Percentiles rank a stretch among this genome's conserved stretches.
phyloP scores from a whole-genome alignment of 2,797 vertebrate species.

The Pseudopleuronectes americanus region DNA sequence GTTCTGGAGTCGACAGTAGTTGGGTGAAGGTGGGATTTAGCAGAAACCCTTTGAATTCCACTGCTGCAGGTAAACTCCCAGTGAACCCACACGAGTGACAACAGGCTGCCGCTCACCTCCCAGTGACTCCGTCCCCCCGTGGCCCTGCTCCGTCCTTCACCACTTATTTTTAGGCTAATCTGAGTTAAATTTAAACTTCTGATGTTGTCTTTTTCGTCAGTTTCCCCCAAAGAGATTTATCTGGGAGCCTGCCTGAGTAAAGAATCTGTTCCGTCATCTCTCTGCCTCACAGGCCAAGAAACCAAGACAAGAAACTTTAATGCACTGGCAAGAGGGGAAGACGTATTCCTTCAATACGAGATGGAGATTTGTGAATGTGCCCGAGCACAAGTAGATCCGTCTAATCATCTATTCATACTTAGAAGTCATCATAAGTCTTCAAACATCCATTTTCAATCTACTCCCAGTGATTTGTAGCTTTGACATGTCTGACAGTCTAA shows the following conservation, averaged over 20 bases:
- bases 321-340: no score
- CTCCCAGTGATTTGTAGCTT: constrained; percentile 4
- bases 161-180: no score
- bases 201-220: no score
- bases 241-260: no score
- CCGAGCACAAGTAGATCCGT: constrained; percentile 6
- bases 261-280: no score
- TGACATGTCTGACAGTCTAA: background rate
- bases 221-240: no score
- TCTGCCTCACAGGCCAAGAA: no score
- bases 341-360: background rate
- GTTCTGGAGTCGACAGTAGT: background rate
- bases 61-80: background rate
- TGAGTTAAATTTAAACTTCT: no score
- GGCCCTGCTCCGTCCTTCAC: no score
- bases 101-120: background rate
- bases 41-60: background rate
- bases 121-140: no score
- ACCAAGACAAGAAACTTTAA: no score
- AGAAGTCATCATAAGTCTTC: background rate
- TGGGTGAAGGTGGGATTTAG: background rate
- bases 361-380: constrained; percentile 15
- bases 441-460: background rate
- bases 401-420: background rate
- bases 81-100: background rate